Conservation (phyloP, 2,888 invertebrate genomes). For the Rotaria magnacalcarata region DNA sequence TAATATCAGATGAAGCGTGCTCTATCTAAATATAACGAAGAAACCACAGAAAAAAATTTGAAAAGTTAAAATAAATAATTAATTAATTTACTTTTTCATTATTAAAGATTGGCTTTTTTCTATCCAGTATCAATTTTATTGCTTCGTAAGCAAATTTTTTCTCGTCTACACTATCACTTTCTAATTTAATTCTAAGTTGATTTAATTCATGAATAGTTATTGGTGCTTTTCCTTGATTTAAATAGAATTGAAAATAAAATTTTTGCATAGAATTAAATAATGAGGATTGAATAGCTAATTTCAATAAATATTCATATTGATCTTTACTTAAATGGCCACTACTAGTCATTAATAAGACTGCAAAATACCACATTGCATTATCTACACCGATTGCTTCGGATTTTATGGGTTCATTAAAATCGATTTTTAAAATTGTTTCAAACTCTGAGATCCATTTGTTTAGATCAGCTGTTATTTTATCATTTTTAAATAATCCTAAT, state of each 20-base stretch:
- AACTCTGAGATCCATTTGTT: background rate
- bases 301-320: background rate
- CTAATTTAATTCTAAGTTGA: background rate
- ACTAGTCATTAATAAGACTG: background rate
- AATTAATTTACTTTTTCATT: background rate
- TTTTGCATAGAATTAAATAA: background rate
- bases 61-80: background rate
- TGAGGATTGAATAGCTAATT: background rate
- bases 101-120: background rate
- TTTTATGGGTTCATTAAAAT: background rate
- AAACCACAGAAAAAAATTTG: too few relatives aligned
- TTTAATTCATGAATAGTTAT: background rate
- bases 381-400: background rate
- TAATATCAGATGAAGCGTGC: too few relatives aligned
- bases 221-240: conserved; percentile 8
- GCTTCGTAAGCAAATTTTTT: background rate
- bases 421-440: background rate
- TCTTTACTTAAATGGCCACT: background rate
- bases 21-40: too few relatives aligned
- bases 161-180: background rate
- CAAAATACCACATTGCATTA: background rate
- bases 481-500: conserved; percentile 9
- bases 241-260: conserved; percentile 24
- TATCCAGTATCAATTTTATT: background rate
- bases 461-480: background rate